Base-by-base conservation (phyloP, 2,113 vertebrate genomes). In the Aramus guarauna region DNA sequence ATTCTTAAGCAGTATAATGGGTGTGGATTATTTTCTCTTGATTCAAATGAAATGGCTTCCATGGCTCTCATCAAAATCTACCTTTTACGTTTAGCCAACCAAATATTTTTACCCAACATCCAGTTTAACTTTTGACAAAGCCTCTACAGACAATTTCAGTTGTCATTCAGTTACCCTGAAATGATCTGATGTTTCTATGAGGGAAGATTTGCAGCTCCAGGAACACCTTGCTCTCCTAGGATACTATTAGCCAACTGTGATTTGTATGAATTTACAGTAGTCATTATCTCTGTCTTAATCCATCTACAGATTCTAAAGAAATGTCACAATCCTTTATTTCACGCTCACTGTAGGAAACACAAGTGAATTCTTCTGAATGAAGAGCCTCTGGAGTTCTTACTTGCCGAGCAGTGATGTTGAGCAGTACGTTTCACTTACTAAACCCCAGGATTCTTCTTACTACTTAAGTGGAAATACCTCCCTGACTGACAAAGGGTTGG, bases 401-500 rank as follows among this genome's bases (percentile, higher is more conserved):
- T 36, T 9, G 4, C 43, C 2, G 2, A 63, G 64, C 80, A 89
- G 76, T 1, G 2, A 67, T 23, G 74, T 3, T 30, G 55, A 78
- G 22, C 67, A 39, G 37, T 5, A 6, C 0, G 3, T 22, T 52
- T 20, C 75, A 12, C 43, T 37, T 3, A 2, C 2, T 2, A n/a
- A 55, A 37, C 2, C 24, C 24, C 18, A 32, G 39, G 13, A 21
- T 50, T 47, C 5, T 34, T 10, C 43, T 66, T 30, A 7, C 16
- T n/a, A 12, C 6, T 21, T 5, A 6, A 22, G 20, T 2, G 22
- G 74, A 59, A 82, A 20, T 2, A 37, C 4, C 34, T 56, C 21
- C 55, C 29, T 8, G 23, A 29, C 73, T 12, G 77, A 20, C 17
- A 26, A 16, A 24, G 55, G 86, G 26, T 6, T 74, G 81, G 32